Conservation (phyloP, 2,113 vertebrate genomes). For the Macrotis lagotis region DNA sequence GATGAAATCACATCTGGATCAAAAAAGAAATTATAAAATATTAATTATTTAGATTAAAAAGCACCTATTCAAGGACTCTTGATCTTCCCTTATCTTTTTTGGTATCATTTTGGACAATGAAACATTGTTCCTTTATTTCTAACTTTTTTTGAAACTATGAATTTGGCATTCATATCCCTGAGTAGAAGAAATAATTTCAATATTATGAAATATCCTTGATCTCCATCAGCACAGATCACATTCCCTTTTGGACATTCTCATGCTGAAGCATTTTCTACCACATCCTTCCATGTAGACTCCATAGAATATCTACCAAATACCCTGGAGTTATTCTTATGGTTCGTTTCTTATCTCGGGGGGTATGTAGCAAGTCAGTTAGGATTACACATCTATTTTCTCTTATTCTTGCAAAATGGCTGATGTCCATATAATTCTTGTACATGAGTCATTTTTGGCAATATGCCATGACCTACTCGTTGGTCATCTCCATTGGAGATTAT, state of each 20-base stretch:
- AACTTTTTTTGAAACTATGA: background rate
- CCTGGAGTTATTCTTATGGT: background rate
- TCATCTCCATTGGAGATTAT: too few species aligned
- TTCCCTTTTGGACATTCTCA: background rate
- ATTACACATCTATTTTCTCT: too few species aligned
- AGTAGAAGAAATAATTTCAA: background rate
- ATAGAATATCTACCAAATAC: background rate
- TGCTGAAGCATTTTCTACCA: background rate
- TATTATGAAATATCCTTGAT: background rate
- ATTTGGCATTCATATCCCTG: background rate
- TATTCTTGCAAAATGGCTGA: too few species aligned
- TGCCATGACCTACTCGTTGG: too few species aligned
- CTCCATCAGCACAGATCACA: background rate
- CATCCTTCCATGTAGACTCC: background rate
- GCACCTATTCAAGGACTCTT: background rate
- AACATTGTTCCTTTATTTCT: background rate
- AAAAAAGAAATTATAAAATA: background rate
- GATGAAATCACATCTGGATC: background rate
- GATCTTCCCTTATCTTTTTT: background rate
- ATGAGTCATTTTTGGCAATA: too few species aligned
- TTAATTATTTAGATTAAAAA: fast-evolving
- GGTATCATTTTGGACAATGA: background rate
- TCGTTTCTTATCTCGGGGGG: background rate
- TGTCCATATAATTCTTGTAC: too few species aligned
- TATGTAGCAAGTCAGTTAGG: too few species aligned